Base-by-base conservation (phyloP, 1,140 invertebrate species). In the Drosophila nasuta region DNA sequence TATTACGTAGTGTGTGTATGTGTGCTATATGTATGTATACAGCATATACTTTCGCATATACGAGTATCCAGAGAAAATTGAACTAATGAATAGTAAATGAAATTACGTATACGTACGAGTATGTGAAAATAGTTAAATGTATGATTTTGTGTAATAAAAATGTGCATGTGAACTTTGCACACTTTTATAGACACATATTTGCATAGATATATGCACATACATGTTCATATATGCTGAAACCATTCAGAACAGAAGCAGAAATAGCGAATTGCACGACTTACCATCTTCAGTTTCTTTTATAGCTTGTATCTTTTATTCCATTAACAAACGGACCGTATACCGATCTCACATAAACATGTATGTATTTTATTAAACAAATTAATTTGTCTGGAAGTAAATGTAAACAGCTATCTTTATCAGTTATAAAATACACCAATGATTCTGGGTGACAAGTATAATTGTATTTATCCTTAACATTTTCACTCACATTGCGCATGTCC, bases 401-500 rank as follows among this genome's bases (percentile, higher is more conserved):
- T 63, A 64, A 75, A 70, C 59, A 63, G 68, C 28, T 57, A 57
- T 69, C 49, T 57, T 56, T 51, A 74, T 79, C 67, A 59, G 72
- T 75, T 79, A 79, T 79, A 88, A 88, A 88, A 79, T 69, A 66
- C 77, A 83, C 77, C 54, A 56, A 56, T 46, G 57, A 75, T 81
- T 51, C 82, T 77, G 85, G 63, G 70, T 64, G 78, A 67, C 74
- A 75, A 81, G 77, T 81, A 89, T 83, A 87, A 90, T 83, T 86
- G 74, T 87, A 88, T 90, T 90, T 87, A 80, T 86, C 70, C 81
- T 85, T 81, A 63, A 75, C 75, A 81, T 87, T 86, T 83, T 79
- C 68, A 78, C 46, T 38, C 20, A 8, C 5, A 60, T 20, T 63
- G 75, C 82, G 79, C 82, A 86, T 76, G 82, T 76, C 38, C 65